phyloP scores from a whole-genome alignment of 2,113 vertebrate species.

The Cervus canadensis region DNA sequence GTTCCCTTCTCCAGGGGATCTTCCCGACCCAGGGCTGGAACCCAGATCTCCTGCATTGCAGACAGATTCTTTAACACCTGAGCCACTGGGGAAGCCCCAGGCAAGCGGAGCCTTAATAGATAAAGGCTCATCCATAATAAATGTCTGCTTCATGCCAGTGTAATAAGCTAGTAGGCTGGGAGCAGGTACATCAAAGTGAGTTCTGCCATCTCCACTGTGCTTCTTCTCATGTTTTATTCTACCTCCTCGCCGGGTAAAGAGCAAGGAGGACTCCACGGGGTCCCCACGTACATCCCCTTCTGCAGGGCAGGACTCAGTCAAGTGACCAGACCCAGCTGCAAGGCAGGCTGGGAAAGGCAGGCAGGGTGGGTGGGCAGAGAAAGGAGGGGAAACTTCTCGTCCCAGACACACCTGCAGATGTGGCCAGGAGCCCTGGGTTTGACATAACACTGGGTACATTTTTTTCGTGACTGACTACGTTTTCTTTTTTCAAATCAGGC shows the following conservation, averaged over 20 bases:
- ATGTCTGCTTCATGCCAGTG: fast-evolving
- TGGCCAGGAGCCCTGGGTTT: neutral
- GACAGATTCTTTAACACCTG: neutral
- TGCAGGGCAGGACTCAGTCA: too few species aligned
- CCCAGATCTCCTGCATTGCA: neutral
- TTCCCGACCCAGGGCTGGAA: neutral
- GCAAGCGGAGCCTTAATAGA: neutral
- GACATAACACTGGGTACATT: fast-evolving
- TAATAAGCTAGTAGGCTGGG: neutral
- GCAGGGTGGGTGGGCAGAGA: too few species aligned
- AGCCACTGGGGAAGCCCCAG: neutral
- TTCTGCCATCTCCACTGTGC: fast-evolving
- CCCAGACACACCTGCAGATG: neutral
- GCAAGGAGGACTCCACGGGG: fast-evolving
- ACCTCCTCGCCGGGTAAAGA: fast-evolving
- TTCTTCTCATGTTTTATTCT: neutral
- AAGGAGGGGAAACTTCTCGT: neutral
- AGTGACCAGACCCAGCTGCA: neutral
- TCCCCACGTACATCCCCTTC: fast-evolving
- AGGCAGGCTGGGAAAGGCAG: neutral
- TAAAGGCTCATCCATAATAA: too few species aligned
- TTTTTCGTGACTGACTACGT: neutral
- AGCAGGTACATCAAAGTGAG: fast-evolving
- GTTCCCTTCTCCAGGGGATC: neutral
- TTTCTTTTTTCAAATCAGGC: neutral